A percentile compares a stretch with the other conserved stretches of the same genome.
These are phyloP conservation scores for Papilio protenor DNA, from an alignment of 2,888 invertebrate species.

Conservation along the genomic window DNA sequence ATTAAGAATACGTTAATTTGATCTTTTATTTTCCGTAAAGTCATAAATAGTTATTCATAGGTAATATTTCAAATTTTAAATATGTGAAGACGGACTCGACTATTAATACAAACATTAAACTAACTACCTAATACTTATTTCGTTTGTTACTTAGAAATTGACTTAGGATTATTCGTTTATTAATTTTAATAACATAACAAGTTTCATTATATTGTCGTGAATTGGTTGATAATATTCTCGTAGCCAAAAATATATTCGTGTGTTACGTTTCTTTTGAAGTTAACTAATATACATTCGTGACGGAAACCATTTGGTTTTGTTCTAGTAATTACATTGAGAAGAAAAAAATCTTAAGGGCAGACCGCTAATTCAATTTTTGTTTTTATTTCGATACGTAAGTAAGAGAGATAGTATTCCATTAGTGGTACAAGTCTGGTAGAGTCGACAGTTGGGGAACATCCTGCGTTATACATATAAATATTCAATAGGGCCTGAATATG, in stretches of 20 bases:
- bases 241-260: slow-evolving; percentile 9
- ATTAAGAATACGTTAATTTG: slow-evolving; percentile 23
- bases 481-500: slow-evolving; percentile 83
- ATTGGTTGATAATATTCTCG: not conserved
- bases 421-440: slow-evolving; percentile 74
- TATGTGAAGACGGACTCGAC: not conserved
- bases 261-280: not conserved
- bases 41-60: not conserved
- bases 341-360: slow-evolving; percentile 53
- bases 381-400: slow-evolving; percentile 68
- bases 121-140: not conserved
- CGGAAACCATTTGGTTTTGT: slow-evolving; percentile 43
- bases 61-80: not conserved
- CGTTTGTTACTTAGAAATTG: not conserved
- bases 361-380: slow-evolving; percentile 66
- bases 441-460: slow-evolving; percentile 62
- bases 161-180: not conserved
- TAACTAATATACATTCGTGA: slow-evolving; percentile 34
- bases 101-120: not conserved
- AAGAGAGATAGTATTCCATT: slow-evolving; percentile 76
- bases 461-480: slow-evolving; percentile 75
- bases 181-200: not conserved
- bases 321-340: slow-evolving; percentile 33
- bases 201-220: not conserved
- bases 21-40: slow-evolving; percentile 17